phyloP scores from a whole-genome alignment of 2,113 vertebrate species.

The Reinhardtius hippoglossoides region DNA sequence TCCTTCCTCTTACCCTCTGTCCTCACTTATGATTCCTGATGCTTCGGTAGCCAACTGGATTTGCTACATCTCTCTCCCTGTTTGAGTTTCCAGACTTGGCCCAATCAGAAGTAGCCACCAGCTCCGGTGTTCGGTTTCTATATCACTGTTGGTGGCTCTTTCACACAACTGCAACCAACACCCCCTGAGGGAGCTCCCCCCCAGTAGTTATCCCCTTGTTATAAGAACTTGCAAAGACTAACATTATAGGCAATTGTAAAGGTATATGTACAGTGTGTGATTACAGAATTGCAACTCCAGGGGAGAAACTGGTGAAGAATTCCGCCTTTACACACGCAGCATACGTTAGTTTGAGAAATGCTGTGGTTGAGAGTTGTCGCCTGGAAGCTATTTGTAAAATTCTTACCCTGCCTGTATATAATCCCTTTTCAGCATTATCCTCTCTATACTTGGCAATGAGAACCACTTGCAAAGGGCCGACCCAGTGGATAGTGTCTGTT shows the following conservation, averaged over 20 bases:
- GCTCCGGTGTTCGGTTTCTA: constrained; percentile 48
- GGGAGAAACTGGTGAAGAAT: constrained; percentile 22
- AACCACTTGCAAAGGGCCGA: constrained; percentile 50
- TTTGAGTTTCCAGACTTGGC: constrained; percentile 43
- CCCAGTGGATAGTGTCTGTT: constrained; percentile 57
- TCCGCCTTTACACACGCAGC: constrained; percentile 29
- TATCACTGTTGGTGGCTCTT: constrained; percentile 37
- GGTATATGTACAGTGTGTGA: constrained; percentile 6
- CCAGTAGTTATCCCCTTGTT: constrained; percentile 33
- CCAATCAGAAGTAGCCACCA: constrained; percentile 24
- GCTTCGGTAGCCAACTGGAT: constrained; percentile 10
- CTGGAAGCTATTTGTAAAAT: constrained; percentile 52
- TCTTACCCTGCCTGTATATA: constrained; percentile 40
- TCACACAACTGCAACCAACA: constrained; percentile 38
- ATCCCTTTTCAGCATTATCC: constrained; percentile 65
- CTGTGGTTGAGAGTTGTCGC: constrained; percentile 19
- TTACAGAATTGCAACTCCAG: constrained; percentile 23
- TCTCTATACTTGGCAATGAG: constrained; percentile 60
- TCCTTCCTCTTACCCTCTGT: constrained; percentile 22
- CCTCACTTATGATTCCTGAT: constrained; percentile 16
- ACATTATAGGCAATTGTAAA: constrained; percentile 19
- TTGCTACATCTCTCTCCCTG: constrained; percentile 18
- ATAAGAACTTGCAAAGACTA: constrained; percentile 32
- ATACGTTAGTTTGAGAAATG: constrained; percentile 21
- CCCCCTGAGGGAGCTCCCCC: constrained; percentile 33